Percentiles rank a stretch among this genome's conserved stretches.
These are phyloP conservation scores for Plodia interpunctella DNA, from an alignment of 1,140 invertebrate species.

Conservation along the genomic window DNA sequence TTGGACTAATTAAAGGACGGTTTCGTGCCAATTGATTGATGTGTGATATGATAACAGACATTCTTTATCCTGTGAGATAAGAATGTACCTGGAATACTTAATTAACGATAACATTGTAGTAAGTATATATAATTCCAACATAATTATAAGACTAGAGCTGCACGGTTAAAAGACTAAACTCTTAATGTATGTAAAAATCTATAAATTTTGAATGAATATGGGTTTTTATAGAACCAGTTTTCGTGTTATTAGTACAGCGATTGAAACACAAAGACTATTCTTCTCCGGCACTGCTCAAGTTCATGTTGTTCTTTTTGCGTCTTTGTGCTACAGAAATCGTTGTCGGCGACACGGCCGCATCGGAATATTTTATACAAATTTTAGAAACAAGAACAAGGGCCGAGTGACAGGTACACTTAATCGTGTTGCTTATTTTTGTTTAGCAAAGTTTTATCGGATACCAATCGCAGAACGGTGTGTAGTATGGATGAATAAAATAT, in stretches of 20 bases:
- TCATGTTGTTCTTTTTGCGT: conserved; percentile 35
- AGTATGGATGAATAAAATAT: conserved; percentile 69
- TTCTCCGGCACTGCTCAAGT: conserved; percentile 26
- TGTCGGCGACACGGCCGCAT: conserved; percentile 52
- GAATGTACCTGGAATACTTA: conserved; percentile 6
- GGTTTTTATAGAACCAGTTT: conserved; percentile 8
- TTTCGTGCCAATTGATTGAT: conserved; percentile 7
- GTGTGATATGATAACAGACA: conserved; percentile 3
- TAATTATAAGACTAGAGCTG: not conserved
- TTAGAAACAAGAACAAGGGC: conserved; percentile 70
- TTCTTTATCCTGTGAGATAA: conserved; percentile 5
- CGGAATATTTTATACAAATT: conserved; percentile 76
- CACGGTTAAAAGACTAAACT: too few relatives aligned
- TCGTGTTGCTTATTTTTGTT: conserved; percentile 68
- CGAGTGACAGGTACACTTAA: conserved; percentile 72
- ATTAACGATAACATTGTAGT: not conserved
- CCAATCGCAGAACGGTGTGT: conserved; percentile 53
- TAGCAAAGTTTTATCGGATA: conserved; percentile 60
- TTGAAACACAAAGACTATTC: conserved; percentile 32
- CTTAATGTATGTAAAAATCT: too few relatives aligned
- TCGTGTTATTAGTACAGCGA: conserved; percentile 19
- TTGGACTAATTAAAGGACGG: conserved; percentile 13
- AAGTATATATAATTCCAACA: not conserved
- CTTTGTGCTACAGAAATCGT: conserved; percentile 45
- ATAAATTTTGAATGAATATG: too few relatives aligned